Evolutionary conservation across 2,113 vertebrate genomes (phyloP).

Genomic region (Sialia sialis): DNA sequence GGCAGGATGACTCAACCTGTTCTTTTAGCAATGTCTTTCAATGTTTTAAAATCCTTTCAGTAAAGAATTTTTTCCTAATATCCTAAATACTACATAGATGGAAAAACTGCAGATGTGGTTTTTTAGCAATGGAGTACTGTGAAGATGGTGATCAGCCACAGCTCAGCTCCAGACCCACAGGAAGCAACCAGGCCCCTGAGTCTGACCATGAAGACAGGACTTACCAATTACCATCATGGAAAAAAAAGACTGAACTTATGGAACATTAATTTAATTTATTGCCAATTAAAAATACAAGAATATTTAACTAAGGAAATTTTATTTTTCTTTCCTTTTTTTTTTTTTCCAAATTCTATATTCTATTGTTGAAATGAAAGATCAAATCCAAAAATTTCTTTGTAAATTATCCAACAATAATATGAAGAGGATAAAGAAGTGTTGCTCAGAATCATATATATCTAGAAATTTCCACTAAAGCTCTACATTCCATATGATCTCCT

Average conservation of each 20-base stretch:
- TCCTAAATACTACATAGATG: not conserved
- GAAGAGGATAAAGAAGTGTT: not conserved
- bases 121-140: not conserved
- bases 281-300: not conserved
- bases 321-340: not conserved
- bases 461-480: not conserved
- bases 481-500: not conserved
- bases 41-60: not conserved
- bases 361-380: not conserved
- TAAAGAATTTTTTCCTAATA: not conserved
- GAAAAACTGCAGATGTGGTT: not conserved
- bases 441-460: not conserved
- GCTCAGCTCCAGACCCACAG: not conserved
- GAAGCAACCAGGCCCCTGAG: not conserved
- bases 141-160: not conserved
- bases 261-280: not conserved
- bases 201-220: fast-evolving
- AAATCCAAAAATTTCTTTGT: not conserved
- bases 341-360: not conserved
- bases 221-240: not conserved
- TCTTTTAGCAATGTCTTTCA: not conserved
- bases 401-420: not conserved
- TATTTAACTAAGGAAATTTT: not conserved
- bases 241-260: not conserved
- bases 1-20: not conserved